These are phyloP conservation scores for Cassiopea andromeda DNA, from an alignment of 30 jellyfish, hydroid and myxozoan species.

Conservation along the genomic window DNA sequence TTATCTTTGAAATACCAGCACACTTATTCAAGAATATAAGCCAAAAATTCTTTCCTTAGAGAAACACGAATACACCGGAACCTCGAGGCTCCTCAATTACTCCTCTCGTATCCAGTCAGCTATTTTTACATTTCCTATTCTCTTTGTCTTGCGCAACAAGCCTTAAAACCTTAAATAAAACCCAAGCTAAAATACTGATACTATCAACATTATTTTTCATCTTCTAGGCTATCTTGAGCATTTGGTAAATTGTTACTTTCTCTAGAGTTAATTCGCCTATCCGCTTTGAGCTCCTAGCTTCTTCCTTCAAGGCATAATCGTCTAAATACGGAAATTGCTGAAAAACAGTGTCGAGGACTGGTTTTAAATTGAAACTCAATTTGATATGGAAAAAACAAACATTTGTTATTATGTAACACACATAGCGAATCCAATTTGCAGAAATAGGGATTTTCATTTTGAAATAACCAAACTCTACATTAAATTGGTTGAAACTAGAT, in stretches of 20 bases:
- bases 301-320: constrained; percentile 24
- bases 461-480: background rate
- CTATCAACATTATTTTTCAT: background rate
- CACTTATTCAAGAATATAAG: no score
- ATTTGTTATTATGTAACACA: background rate
- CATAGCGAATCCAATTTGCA: constrained; percentile 22
- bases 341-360: background rate
- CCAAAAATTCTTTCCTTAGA: no score
- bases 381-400: background rate
- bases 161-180: background rate
- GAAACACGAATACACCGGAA: no score
- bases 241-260: background rate
- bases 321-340: constrained; percentile 12
- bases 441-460: constrained; percentile 10
- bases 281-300: constrained; percentile 1
- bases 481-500: background rate
- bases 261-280: background rate
- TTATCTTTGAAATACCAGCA: no score
- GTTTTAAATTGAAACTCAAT: constrained; percentile 1
- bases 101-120: no score
- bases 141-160: no score
- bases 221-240: background rate
- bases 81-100: no score
- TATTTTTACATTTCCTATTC: no score
- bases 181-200: background rate